Base-by-base conservation (phyloP, 2,113 vertebrate genomes). In the Anarhynchus alexandrinus region DNA sequence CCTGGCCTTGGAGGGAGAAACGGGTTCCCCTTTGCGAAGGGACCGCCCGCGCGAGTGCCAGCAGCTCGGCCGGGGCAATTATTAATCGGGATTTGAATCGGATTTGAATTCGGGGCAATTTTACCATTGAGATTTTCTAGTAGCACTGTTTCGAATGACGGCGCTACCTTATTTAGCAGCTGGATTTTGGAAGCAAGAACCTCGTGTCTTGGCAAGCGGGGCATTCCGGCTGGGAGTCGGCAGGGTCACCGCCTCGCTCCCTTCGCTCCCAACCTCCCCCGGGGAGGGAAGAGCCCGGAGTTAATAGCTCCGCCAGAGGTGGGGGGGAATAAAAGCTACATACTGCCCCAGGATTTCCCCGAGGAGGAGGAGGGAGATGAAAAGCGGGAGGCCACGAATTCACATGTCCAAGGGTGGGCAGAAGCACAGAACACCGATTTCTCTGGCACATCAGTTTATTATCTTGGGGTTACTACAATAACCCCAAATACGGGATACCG, bases 31-130 rank as follows among this genome's bases (percentile, higher is more conserved):
- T 25, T 51, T 7, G 49, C 49, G 12, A 23, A 51, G 49, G 23
- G 65, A 65, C 40, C 72, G 45, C 27, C 6, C 6, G 5, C n/a
- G 26, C 5, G 0, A 64, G 49, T 0, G 1, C 25, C 58, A 57
- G 42, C 15, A 73, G 84, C 58, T 49, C 21, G 40, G 58, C 20
- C 32, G 19, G 43, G 40, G 34, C 20, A n/a, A 19, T 29, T 73
- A 58, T 43, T 55, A 61, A 61, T 9, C 20, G 26, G 77, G 57
- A 62, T 66, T 72, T 69, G 40, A 42, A 77, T 77, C 65, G 25
- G 12, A 52, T 65, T 82, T 65, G 9, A 40, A 45, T 64, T 43
- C 20, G n/a, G 34, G 34, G 43, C 45, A 38, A 70, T 45, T 94
- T 77, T 77, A 61, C 54, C 59, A 12, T 32, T 8, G 11, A 8